A percentile compares a stretch with the other conserved stretches of the same genome.
These are phyloP conservation scores for Rhagium mordax DNA, from an alignment of 2,888 invertebrate species.

Conservation along the genomic window DNA sequence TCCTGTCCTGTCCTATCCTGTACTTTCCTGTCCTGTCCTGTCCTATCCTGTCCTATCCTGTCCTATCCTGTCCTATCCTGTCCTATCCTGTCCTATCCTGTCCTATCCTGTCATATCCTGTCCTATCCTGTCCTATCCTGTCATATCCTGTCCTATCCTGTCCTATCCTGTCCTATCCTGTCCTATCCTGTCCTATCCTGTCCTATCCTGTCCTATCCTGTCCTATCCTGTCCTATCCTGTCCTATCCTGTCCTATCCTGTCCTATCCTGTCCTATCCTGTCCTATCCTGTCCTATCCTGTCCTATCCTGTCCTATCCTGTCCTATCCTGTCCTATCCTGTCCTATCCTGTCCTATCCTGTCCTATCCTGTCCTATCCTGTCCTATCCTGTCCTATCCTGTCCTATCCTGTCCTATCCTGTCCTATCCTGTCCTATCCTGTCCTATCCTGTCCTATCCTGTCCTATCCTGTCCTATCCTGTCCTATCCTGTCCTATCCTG, in stretches of 20 bases:
- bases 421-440: conserved; percentile 1
- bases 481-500: too few relatives aligned
- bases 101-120: too few relatives aligned
- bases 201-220: too few relatives aligned
- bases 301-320: background rate
- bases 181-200: too few relatives aligned
- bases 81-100: too few relatives aligned
- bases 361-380: background rate
- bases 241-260: background rate
- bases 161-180: too few relatives aligned
- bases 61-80: too few relatives aligned
- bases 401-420: background rate
- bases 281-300: background rate
- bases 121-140: too few relatives aligned
- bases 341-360: background rate
- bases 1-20: too few relatives aligned
- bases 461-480: background rate
- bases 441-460: conserved; percentile 7
- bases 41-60: too few relatives aligned
- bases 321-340: background rate
- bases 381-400: background rate
- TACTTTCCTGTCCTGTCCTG: too few relatives aligned
- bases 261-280: background rate
- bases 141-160: too few relatives aligned
- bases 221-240: background rate